These are phyloP conservation scores for Scrobipalpa costella DNA, from an alignment of 2,888 invertebrate genomes.

Conservation along the genomic window DNA sequence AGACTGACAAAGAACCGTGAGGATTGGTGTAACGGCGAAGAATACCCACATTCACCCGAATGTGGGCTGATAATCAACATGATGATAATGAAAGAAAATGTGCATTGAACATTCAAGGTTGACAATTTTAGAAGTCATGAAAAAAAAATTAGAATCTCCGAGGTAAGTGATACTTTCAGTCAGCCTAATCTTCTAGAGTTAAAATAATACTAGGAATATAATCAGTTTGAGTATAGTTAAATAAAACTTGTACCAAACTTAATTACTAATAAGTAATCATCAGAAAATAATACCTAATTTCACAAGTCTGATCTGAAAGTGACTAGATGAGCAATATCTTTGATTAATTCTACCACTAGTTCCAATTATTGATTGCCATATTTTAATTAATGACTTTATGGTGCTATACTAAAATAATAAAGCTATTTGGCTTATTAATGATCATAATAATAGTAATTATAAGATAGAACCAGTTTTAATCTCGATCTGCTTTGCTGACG, in stretches of 20 bases:
- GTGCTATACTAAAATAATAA: slow-evolving; percentile 9
- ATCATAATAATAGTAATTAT: background rate
- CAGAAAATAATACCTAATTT: background rate
- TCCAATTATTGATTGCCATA: slow-evolving; percentile 12
- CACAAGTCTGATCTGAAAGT: background rate
- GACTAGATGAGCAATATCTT: background rate
- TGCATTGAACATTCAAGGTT: too few relatives aligned
- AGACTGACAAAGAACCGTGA: too few relatives aligned
- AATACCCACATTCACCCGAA: too few relatives aligned
- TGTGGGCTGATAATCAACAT: too few relatives aligned
- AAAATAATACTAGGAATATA: too few relatives aligned
- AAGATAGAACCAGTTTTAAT: background rate
- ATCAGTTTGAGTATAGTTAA: too few relatives aligned
- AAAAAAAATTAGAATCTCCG: background rate
- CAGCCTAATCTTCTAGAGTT: background rate
- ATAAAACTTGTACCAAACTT: too few relatives aligned
- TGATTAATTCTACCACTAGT: slow-evolving; percentile 11
- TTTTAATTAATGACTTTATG: slow-evolving; percentile 8
- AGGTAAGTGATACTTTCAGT: background rate
- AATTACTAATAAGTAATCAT: background rate
- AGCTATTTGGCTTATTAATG: slow-evolving; percentile 10
- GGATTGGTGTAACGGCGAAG: too few relatives aligned
- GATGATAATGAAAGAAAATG: background rate
- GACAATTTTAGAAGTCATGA: too few relatives aligned
- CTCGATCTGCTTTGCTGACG: slow-evolving; percentile 9